Percentiles rank a stretch among this genome's conserved stretches.
These are phyloP conservation scores for Subacronicta megacephala DNA, from an alignment of 2,888 invertebrate genomes.

Conservation along the genomic window DNA sequence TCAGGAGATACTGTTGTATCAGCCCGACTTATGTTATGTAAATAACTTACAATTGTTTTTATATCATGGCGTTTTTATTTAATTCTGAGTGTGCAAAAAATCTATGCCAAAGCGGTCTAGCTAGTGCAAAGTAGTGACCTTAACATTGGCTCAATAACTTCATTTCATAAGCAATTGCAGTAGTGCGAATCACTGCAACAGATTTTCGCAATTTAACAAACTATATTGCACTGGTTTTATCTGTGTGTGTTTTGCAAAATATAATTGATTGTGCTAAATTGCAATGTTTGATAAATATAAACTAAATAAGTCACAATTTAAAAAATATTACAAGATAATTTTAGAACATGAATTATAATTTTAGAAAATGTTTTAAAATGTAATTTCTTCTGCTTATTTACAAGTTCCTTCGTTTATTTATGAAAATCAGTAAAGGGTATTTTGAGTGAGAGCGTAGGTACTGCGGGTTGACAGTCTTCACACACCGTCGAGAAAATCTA, in stretches of 20 bases:
- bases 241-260: constrained; percentile 25
- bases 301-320: constrained; percentile 4
- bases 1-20: constrained; percentile 13
- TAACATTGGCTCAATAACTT: constrained; percentile 54
- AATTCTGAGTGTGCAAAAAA: constrained; percentile 23
- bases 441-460: no score
- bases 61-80: background rate
- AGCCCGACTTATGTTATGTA: background rate
- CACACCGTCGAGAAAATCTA: no score
- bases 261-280: constrained; percentile 7
- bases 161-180: constrained; percentile 48
- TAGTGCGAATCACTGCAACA: constrained; percentile 27
- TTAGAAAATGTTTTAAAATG: no score
- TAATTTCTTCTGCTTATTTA: no score
- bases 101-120: constrained; percentile 31
- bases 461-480: no score
- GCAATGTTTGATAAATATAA: constrained; percentile 6
- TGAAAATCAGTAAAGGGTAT: no score
- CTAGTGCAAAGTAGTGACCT: constrained; percentile 38
- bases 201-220: constrained; percentile 32
- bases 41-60: background rate
- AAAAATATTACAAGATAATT: no score
- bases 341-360: no score
- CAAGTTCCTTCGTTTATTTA: no score
- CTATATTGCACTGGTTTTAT: constrained; percentile 15